Evolutionary conservation across 1,140 invertebrate species (phyloP).

Genomic region (Polypedilum vanderplanki): DNA sequence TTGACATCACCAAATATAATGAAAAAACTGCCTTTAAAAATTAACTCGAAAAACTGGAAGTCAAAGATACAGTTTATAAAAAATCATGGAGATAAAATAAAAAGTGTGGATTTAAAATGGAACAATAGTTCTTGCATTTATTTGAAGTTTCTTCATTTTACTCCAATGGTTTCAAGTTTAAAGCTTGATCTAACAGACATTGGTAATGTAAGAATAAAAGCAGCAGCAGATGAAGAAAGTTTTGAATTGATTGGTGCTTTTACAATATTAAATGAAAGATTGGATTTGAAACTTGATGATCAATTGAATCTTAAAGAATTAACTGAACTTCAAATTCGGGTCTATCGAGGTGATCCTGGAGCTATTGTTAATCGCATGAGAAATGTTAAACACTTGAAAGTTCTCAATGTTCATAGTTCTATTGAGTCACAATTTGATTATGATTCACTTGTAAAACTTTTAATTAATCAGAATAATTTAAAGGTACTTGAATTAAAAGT

Average conservation of each 20-base stretch:
- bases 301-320: background rate
- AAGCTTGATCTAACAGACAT: background rate
- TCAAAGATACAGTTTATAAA: background rate
- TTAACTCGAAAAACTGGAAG: background rate
- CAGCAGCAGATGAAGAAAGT: background rate
- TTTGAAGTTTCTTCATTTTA: background rate
- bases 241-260: background rate
- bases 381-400: background rate
- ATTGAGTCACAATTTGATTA: background rate
- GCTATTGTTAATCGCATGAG: background rate
- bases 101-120: background rate
- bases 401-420: background rate
- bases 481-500: background rate
- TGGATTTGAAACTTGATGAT: background rate
- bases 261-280: background rate
- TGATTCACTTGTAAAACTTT: background rate
- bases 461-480: background rate
- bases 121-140: background rate
- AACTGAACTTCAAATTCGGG: background rate
- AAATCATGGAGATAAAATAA: background rate
- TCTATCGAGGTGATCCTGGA: background rate
- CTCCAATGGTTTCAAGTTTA: background rate
- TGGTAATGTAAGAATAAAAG: background rate
- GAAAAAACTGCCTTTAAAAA: background rate
- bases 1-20: background rate